Conservation (phyloP, 2,113 vertebrate genomes). For the Guaruba guarouba region DNA sequence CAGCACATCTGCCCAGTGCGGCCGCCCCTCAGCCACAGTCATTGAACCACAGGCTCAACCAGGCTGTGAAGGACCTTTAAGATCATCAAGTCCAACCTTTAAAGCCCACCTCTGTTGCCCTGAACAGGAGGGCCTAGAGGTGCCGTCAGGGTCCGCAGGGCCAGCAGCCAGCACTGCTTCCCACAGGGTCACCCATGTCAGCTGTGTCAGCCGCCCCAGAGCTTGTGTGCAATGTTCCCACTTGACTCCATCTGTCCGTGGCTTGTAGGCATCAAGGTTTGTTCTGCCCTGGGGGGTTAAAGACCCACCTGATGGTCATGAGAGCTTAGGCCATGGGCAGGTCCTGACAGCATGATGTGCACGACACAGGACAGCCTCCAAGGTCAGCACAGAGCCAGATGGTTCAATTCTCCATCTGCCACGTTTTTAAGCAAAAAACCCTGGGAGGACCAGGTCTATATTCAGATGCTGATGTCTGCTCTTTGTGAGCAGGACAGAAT, state of each 20-base stretch:
- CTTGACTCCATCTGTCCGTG: background rate
- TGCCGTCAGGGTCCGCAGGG: background rate
- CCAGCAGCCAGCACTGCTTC: background rate
- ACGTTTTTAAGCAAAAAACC: background rate
- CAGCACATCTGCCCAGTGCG: background rate
- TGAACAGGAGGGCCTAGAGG: background rate
- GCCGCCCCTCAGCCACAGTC: background rate
- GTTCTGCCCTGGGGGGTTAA: background rate
- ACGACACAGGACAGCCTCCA: background rate
- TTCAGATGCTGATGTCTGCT: background rate
- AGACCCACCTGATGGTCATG: background rate
- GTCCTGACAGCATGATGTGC: background rate
- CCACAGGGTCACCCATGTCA: fast-evolving
- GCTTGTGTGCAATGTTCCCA: background rate
- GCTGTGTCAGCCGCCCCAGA: background rate
- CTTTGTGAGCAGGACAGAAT: background rate
- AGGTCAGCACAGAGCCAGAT: background rate
- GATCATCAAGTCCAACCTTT: background rate
- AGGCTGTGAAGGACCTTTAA: background rate
- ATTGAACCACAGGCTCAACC: background rate
- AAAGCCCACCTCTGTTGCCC: background rate
- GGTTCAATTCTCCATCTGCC: background rate
- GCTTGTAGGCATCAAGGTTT: background rate
- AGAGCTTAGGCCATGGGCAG: background rate
- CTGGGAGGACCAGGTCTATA: background rate